Evolutionary conservation across 2,888 invertebrate species (phyloP).

Genomic region (Tholera decimalis): DNA sequence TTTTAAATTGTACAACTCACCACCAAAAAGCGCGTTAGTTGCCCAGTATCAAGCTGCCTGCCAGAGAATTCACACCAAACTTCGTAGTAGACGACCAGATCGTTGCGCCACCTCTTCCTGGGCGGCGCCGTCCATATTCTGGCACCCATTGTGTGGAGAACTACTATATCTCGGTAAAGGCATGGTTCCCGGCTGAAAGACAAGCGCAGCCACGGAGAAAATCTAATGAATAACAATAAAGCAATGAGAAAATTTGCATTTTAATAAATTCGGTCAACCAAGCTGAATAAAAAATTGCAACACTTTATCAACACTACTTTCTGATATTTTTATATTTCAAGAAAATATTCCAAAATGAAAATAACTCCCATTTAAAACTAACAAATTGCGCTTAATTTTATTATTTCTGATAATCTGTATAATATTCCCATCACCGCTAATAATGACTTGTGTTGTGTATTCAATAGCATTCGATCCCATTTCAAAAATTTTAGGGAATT

Average conservation of each 20-base stretch:
- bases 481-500: no score
- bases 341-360: not conserved
- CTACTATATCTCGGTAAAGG: not conserved
- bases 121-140: not conserved
- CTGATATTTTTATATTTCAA: not conserved
- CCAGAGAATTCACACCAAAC: no score
- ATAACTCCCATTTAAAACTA: not conserved
- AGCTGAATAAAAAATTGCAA: not conserved
- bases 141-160: not conserved
- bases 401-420: no score
- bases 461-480: no score
- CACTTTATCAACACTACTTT: not conserved
- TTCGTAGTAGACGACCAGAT: no score
- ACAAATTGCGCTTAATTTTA: no score
- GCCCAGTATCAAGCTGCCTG: no score
- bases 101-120: not conserved
- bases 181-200: not conserved
- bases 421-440: no score
- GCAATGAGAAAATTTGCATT: not conserved
- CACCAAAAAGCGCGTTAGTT: no score
- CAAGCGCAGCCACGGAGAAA: not conserved
- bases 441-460: no score
- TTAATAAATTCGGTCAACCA: not conserved
- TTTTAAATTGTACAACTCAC: no score
- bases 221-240: not conserved